Evolutionary conservation across 2,888 invertebrate species (phyloP), one percentile per base, ranked within the genome.

Genomic region (Lepidochrysops patricia): DNA sequence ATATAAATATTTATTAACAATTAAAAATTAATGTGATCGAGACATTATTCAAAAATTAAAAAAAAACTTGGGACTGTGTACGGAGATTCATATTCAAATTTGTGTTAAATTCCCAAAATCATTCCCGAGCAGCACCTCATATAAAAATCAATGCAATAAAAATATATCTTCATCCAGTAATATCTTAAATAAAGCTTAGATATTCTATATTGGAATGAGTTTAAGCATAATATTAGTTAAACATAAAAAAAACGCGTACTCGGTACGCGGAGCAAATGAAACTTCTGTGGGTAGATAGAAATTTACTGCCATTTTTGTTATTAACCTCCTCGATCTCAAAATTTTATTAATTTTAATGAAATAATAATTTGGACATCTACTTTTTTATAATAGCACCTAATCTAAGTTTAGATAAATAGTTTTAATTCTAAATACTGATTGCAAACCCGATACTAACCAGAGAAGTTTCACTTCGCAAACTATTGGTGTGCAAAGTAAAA

Each of bases 1-100:
- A 85, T 75, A 85, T 84, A 85, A 85, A 87, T 87, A 85, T 87
- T 87, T 87, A 87, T 85, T 84, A 86, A 87, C 84, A 85, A 82
- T 84, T 80, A 76, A 77, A 82, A 80, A 80, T 77, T 80, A 66
- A 66, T 75, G 74, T 71, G 72, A 73, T 80, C 74, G 77, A 79
- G 70, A 79, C 73, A 72, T 70, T 74, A 70, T 66, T 67, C 71
- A 72, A 76, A 73, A 73, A 73, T 71, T 70, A 64, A 66, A 78
- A 73, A 73, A 65, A 54, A 62, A 48, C 60, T 59, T 63, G 58
- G 58, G 62, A 54, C 37, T 57, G 50, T 58, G 57, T 72, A 72
- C 72, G 76, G 86, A 87, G 87, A 87, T 87, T 86, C 87, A 72
- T 76, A 58, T 35, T 50, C 32, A 63, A 62, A 63, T 63, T 64